Percentiles rank a stretch among this genome's conserved stretches.
These are phyloP conservation scores for Nemopilema nomurai DNA, from an alignment of 30 jellyfish, hydroid and myxozoan species.

Conservation along the genomic window DNA sequence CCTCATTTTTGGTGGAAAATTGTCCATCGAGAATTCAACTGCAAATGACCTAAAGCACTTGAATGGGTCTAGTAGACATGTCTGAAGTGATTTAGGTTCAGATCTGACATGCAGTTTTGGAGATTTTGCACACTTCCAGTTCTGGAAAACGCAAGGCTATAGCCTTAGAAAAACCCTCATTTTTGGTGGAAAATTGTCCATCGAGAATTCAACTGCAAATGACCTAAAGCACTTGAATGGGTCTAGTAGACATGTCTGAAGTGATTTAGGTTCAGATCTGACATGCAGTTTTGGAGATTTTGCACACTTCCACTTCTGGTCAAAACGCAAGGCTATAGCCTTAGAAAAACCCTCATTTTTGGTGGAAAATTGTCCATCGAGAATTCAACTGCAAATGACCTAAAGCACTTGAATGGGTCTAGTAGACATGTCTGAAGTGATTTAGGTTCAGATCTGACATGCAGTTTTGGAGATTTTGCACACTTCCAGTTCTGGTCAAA, in stretches of 20 bases:
- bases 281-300: neutral
- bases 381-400: no score
- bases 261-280: no score
- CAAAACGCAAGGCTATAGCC: neutral
- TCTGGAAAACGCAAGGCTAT: neutral
- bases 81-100: no score
- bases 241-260: no score
- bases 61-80: no score
- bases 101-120: neutral
- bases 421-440: no score
- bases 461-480: neutral
- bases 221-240: no score
- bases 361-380: neutral
- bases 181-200: neutral
- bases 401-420: no score
- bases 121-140: neutral
- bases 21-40: neutral
- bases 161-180: neutral
- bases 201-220: neutral
- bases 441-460: no score
- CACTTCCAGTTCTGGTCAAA: no score
- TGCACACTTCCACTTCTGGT: neutral
- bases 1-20: neutral
- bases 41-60: neutral
- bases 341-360: neutral